Evolutionary conservation across 2,113 vertebrate species (phyloP).

Genomic region (Pan troglodytes): NHGRI_mPanTro3-v2.1_pri NC_072411.2:135871501-135872000

Average conservation of each 20-base stretch:
- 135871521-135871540: neutral
- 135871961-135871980: too few species aligned
- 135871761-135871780: neutral
- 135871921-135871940: rapidly evolving
- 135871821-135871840: neutral
- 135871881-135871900: too few species aligned
- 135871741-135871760: neutral
- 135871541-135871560: neutral
- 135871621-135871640: neutral
- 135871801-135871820: neutral
- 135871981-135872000: too few species aligned
- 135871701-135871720: neutral
- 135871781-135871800: neutral
- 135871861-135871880: too few species aligned
- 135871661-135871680: neutral
- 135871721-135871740: neutral
- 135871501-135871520: neutral
- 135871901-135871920: too few species aligned
- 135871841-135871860: too few species aligned
- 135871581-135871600: neutral
- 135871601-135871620: neutral
- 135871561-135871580: neutral
- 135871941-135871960: too few species aligned
- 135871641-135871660: neutral
- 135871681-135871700: too few species aligned